These are phyloP conservation scores for Maniola jurtina DNA, from an alignment of 1,140 invertebrate genomes.

Conservation along the genomic window DNA sequence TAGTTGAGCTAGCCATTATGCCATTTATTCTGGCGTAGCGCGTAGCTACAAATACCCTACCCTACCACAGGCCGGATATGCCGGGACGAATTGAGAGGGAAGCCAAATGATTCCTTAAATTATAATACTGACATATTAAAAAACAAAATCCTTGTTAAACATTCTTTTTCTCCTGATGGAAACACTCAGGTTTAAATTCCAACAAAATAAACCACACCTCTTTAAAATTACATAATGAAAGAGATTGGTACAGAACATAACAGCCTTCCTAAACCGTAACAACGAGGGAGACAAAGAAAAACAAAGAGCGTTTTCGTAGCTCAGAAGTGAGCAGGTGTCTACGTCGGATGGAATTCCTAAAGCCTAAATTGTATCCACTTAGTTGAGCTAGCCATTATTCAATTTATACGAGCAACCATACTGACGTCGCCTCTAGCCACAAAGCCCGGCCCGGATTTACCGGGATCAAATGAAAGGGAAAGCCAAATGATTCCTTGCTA, in stretches of 20 bases:
- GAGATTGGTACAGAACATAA: not conserved
- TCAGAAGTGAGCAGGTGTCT: conserved; percentile 26
- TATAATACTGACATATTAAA: conserved; percentile 4
- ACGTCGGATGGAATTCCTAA: conserved; percentile 50
- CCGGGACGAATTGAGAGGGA: conserved; percentile 22
- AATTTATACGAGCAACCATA: conserved; percentile 54
- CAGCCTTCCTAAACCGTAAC: not conserved
- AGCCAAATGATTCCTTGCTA: conserved; percentile 9
- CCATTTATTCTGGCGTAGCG: conserved; percentile 63
- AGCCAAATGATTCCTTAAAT: conserved; percentile 10
- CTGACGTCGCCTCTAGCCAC: conserved; percentile 25
- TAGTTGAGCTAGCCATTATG: conserved; percentile 65
- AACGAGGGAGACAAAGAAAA: conserved; percentile 2
- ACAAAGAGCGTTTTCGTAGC: conserved; percentile 16
- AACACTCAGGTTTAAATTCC: too few species aligned
- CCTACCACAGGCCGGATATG: conserved; percentile 31
- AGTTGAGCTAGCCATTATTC: conserved; percentile 64
- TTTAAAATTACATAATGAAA: too few species aligned
- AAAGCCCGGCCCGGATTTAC: conserved; percentile 33
- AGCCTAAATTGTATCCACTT: conserved; percentile 66
- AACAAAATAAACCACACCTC: too few species aligned
- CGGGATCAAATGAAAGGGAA: conserved; percentile 24
- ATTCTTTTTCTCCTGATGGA: too few species aligned
- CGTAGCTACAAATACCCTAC: conserved; percentile 38
- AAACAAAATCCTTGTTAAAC: too few species aligned